Evolutionary conservation across 2,113 vertebrate genomes (phyloP), one percentile per base, ranked within the genome.

Genomic region (Todiramphus chloris): DNA sequence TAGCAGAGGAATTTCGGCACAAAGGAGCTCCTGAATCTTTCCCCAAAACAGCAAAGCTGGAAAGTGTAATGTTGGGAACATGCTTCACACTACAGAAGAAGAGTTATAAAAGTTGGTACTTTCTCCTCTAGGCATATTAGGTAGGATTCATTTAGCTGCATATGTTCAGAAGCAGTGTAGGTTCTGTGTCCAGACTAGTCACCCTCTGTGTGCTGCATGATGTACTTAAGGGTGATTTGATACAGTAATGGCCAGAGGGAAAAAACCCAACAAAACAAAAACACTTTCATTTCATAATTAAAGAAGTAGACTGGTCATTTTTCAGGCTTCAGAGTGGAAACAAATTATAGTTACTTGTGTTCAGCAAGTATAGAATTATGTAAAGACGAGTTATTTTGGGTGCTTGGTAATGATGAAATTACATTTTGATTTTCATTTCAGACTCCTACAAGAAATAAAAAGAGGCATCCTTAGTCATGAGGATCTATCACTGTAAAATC

Each of bases 101-200:
- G 0, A 30, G 4, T 46, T 89, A 11, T 17, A 64, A 43, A 74
- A 73, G 7, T 1, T 62, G 4, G 2, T 62, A 35, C 1, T 0
- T 64, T 20, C 5, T 82, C 9, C 50, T 58, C 5, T 7, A 50
- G 28, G 6, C 6, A 12, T 46, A 30, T 41, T 59, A 11, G 5
- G 13, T 53, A 74, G 28, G 55, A 58, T 78, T 76, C 4, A 31
- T 51, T 72, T 41, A 68, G 3, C 35, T 62, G 30, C 6, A 16
- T 13, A 17, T 17, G 9, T 48, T 48, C 25, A 63, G 23, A 15
- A 76, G 63, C 19, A 62, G 10, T 14, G 20, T 9, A 62, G 12
- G 3, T 76, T 37, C 24, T 73, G 7, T 2, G 0, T 17, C 25
- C 18, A 73, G 30, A 50, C 19, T 31, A 20, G 10, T 39, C 25